Evolutionary conservation across 2,888 invertebrate species (phyloP), one percentile per base, ranked within the genome.

Genomic region (Nomada ruficornis): DNA sequence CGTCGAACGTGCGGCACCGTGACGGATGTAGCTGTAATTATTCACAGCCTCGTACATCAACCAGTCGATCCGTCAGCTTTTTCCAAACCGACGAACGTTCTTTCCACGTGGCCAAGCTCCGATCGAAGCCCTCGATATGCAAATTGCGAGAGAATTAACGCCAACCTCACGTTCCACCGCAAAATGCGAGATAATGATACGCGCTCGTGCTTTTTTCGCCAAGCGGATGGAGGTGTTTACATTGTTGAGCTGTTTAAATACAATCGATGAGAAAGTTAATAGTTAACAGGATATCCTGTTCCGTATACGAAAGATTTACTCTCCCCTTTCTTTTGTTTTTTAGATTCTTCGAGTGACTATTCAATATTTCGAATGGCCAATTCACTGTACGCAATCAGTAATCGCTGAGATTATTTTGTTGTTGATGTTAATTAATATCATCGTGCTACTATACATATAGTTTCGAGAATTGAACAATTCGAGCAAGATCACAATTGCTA

Each of bases 11-110:
- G 36, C 2, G 36, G 5, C 55, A 60, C 20, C 69, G 26, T 71
- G 57, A 75, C 82, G 75, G 68, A 80, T 59, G 63, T 63, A 9
- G 4, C 44, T 26, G 36, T 67, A 75, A 82, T 80, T 71, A 82
- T 80, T 75, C 62, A 11, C 29, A 13, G 55, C 36, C 67, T 52
- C 75, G 75, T 72, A 44, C 71, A 71, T 80, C 74, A 55, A 36
- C 36, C 54, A 11, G 20, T 5, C 60, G 70, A 74, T 75, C 59
- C 57, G 67, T 75, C 63, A 63, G 59, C 57, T 69, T 74, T 67
- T 74, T 65, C 18, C 15, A 15, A 13, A 26, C 13, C 54, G 20
- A 50, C 57, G 36, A 13, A 2, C 29, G 23, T 29, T 23, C 10
- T 47, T 55, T 50, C 47, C 29, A 65, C 59, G 11, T 42, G 13